Evolutionary conservation across 37 sponge, comb jelly and placozoan species (phyloP), one percentile per base, ranked within the genome.

Genomic region (Eunapius fragilis): DNA sequence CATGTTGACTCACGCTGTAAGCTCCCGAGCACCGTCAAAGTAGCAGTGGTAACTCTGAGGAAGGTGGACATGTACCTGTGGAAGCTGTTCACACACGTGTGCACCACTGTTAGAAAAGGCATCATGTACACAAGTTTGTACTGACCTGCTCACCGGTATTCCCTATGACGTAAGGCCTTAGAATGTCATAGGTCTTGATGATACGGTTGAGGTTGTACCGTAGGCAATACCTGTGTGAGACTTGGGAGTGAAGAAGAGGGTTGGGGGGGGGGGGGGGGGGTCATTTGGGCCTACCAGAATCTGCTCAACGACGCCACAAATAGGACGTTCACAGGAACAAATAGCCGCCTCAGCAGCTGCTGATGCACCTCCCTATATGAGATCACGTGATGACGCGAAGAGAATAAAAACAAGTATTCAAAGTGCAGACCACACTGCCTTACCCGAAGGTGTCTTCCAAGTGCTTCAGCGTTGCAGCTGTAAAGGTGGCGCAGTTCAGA

Each of bases 261-360:
- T n/a, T n/a, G n/a, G n/a, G n/a, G n/a, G n/a, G n/a, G n/a, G n/a
- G n/a, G n/a, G n/a, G n/a, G n/a, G n/a, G n/a, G n/a, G n/a, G n/a
- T 71, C 30, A 30, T 7, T 31, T 5, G 81, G 22, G 23, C 78
- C 69, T 48, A 93, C 93, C 90, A 87, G 23, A 93, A 31, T 78
- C 93, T 77, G 31, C 93, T 89, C 31, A 93, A 70, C 22, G 72
- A 71, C 25, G 93, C 73, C 45, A 71, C 24, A 75, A 89, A 75
- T 2, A 93, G 28, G 14, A 89, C 47, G 72, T 93, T 86, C 31
- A 83, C 36, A 13, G 90, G 87, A 30, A 93, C 68, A 49, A 93
- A 93, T 24, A 84, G 69, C 25, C 87, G 31, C 67, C 68, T 86
- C 19, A 17, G 4, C 76, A 93, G 70, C 36, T 79, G 68, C 68